Evolutionary conservation across 2,113 vertebrate species (phyloP).

Genomic region (Propithecus coquereli): DNA sequence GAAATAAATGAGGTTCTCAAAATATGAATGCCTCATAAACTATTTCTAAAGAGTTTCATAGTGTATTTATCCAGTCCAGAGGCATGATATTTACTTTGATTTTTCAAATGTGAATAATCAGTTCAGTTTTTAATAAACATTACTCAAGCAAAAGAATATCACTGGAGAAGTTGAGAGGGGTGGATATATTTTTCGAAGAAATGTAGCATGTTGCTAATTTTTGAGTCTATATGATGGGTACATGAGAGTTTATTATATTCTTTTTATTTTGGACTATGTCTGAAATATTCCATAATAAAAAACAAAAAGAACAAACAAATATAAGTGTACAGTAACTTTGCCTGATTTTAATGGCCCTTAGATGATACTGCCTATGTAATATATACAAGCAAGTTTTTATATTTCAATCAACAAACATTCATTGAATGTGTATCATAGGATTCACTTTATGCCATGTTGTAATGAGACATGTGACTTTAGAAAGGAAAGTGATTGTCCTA

Average conservation of each 20-base stretch:
- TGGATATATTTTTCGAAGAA: slow-evolving; percentile 3
- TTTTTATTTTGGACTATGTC: background rate
- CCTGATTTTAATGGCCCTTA: slow-evolving; percentile 5
- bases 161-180: background rate
- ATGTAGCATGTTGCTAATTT: background rate
- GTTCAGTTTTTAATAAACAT: background rate
- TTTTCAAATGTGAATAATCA: background rate
- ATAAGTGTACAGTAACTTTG: background rate
- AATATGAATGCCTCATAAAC: background rate
- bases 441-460: background rate
- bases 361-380: background rate
- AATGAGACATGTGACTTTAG: background rate
- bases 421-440: background rate
- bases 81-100: background rate
- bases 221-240: background rate
- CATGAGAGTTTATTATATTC: background rate
- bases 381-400: background rate
- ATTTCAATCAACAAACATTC: background rate
- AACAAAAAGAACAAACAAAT: background rate
- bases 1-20: slow-evolving; percentile 12
- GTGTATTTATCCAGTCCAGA: background rate
- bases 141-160: background rate
- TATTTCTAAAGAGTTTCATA: background rate
- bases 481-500: background rate
- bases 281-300: background rate